These are phyloP conservation scores for Lutraria rhynchaena DNA, from an alignment of 1,140 invertebrate species.

Conservation along the genomic window DNA sequence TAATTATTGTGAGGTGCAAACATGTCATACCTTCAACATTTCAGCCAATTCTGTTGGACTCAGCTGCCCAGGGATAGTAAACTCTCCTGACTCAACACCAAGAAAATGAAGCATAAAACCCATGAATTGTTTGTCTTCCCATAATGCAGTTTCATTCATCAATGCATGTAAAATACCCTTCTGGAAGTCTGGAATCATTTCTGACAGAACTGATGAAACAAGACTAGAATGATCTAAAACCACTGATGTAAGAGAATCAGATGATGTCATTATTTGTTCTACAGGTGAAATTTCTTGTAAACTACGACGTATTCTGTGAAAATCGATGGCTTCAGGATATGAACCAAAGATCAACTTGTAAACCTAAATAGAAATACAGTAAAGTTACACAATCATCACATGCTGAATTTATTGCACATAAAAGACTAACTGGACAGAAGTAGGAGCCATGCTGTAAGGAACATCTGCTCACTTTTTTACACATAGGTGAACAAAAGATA, in stretches of 20 bases:
- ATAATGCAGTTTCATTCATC: constrained; percentile 48
- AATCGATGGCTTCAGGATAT: constrained; percentile 4
- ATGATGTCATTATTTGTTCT: background rate
- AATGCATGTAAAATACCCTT: constrained; percentile 55
- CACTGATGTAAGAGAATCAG: background rate
- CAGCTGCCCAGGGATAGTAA: constrained; percentile 29
- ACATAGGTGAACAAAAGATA: too few relatives aligned
- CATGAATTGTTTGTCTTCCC: constrained; percentile 33
- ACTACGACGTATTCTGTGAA: background rate
- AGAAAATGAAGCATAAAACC: constrained; percentile 47
- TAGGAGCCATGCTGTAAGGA: too few relatives aligned
- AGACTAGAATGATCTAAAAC: constrained; percentile 11
- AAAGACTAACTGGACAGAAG: too few relatives aligned
- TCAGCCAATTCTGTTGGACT: constrained; percentile 57
- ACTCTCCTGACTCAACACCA: constrained; percentile 12
- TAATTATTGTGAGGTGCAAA: too few relatives aligned
- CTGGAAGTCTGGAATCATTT: constrained; percentile 24
- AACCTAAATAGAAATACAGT: constrained; percentile 62
- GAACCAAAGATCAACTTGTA: constrained; percentile 70
- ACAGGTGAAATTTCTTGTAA: background rate
- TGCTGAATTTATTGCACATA: too few relatives aligned
- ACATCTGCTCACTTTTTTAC: too few relatives aligned
- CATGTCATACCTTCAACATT: constrained; percentile 64
- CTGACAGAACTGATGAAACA: background rate
- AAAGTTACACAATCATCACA: too few relatives aligned